Evolutionary conservation across 2,113 vertebrate species (phyloP).

Genomic region (Equus przewalskii): DNA sequence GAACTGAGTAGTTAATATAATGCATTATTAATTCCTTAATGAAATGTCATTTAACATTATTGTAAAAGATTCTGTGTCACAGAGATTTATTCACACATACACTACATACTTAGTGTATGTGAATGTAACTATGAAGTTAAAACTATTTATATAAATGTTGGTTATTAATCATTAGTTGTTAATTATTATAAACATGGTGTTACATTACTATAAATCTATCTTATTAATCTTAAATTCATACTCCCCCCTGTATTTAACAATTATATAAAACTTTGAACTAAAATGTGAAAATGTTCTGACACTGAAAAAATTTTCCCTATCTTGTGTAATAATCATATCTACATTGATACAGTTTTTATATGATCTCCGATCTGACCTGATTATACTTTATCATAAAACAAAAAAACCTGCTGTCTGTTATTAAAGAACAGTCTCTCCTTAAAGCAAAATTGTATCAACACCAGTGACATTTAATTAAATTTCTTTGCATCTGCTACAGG

Average conservation of each 20-base stretch:
- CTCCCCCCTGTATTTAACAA: not conserved
- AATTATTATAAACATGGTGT: not conserved
- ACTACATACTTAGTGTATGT: not conserved
- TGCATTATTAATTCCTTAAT: not conserved
- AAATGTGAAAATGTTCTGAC: not conserved
- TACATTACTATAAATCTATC: not conserved
- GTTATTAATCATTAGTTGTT: not conserved
- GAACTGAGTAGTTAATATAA: not conserved
- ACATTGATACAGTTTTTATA: not conserved
- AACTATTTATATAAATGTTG: not conserved
- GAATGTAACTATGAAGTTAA: not conserved
- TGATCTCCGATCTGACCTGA: not conserved
- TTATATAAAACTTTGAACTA: not conserved
- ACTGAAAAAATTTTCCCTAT: not conserved
- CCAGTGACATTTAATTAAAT: not conserved
- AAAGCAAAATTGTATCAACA: conserved; percentile 4
- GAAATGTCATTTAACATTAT: not conserved
- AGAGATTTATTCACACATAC: not conserved
- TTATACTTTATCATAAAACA: not conserved
- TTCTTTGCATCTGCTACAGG: not conserved
- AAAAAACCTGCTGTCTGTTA: not conserved
- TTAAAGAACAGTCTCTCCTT: not conserved
- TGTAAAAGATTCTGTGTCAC: not conserved
- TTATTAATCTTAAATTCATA: not conserved
- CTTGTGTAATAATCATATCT: not conserved